Evolutionary conservation across 2,888 invertebrate species (phyloP), one percentile per base, ranked within the genome.

Genomic region (Drosophila paranaensis): DNA sequence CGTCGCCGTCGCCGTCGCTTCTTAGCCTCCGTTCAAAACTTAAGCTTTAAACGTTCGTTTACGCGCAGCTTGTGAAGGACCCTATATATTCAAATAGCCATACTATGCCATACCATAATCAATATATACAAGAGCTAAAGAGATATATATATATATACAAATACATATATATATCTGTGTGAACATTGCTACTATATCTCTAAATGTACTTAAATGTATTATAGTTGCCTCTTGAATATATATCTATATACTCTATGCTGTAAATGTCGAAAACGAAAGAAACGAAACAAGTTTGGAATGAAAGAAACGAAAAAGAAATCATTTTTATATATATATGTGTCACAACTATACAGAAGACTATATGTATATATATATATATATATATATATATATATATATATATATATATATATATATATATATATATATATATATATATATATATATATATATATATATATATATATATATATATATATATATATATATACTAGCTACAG

Each of bases 161-260:
- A n/a, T 66, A 30, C 33, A 33, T 16, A 16, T 16, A 33, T 27
- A 69, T 37, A 68, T 64, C 48, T 56, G 66, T 37, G 33, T 53
- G 37, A 51, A 25, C 25, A 54, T 40, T 54, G 54, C 27, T 58
- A 16, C 27, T 58, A 16, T 58, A 30, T 50, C 60, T 55, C 37
- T 45, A 58, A 72, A 85, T 83, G 73, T 83, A 83, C 68, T 74
- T 79, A 74, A 53, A 60, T 77, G 77, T 79, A 80, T 74, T 75
- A 83, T 82, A 85, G 80, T 65, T 75, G 73, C 84, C 81, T 84
- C 65, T 73, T 74, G 65, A 67, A 70, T 78, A 82, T 80, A 20
- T 20, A 20, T 20, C 20, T 20, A 74, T 61, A 75, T 62, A 74
- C 70, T 72, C 68, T 53, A 72, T 73, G 73, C 82, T 83, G 86